phyloP scores from a whole-genome alignment of 2,113 vertebrate species.

The Archocentrus centrarchus region DNA sequence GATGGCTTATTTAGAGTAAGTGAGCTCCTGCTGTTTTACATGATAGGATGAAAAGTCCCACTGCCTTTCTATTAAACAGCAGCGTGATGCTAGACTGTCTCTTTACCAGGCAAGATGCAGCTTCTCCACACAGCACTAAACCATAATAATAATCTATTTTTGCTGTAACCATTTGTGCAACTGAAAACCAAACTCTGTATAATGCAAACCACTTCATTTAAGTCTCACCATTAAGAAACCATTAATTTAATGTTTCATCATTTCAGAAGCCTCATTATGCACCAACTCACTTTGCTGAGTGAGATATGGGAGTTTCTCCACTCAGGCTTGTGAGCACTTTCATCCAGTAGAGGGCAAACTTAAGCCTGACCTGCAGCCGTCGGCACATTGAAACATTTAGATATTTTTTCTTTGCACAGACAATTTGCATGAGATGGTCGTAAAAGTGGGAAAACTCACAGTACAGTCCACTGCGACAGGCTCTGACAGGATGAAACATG shows the following conservation, averaged over 20 bases:
- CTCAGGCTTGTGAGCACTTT: conserved; percentile 17
- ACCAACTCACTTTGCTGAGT: conserved; percentile 10
- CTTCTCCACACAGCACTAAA: not conserved
- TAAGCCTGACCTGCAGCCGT: conserved; percentile 16
- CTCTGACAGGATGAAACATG: conserved; percentile 1
- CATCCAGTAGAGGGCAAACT: conserved; percentile 62
- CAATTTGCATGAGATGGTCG: not conserved
- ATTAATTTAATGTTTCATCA: conserved; percentile 30
- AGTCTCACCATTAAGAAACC: conserved; percentile 15
- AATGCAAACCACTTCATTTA: conserved; percentile 23
- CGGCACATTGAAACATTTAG: not conserved
- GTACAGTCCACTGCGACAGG: not conserved
- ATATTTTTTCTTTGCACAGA: not conserved
- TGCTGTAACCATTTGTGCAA: not conserved
- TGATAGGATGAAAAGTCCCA: conserved; percentile 2
- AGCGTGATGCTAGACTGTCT: not conserved
- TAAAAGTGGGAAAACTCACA: not conserved
- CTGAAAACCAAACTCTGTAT: not conserved
- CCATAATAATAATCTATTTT: too few species aligned
- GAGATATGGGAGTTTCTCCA: not conserved
- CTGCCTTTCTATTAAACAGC: conserved; percentile 9
- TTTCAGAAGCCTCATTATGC: conserved; percentile 35
- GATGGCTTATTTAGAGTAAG: conserved; percentile 14
- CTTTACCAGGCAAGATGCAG: not conserved
- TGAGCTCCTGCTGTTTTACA: conserved; percentile 7